Evolutionary conservation across 2,113 vertebrate species (phyloP).

Genomic region (Gavialis gangeticus): DNA sequence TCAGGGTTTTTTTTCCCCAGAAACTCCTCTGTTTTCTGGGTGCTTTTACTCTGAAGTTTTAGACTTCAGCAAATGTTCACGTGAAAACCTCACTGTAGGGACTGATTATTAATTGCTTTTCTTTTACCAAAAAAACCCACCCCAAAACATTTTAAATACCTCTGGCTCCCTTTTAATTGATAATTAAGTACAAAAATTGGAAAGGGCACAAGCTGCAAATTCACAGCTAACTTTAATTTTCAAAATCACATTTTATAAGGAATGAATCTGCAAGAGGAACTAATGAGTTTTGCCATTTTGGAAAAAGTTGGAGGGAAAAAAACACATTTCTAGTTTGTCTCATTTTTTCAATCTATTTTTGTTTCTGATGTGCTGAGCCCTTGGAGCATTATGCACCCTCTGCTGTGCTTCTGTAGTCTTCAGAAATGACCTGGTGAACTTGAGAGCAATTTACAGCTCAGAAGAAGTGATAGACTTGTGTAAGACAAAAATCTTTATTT

Average conservation of each 20-base stretch:
- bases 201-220: not conserved
- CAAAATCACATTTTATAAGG: slow-evolving; percentile 40
- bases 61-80: not conserved
- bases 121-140: not conserved
- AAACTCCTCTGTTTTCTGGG: not conserved
- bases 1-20: not conserved
- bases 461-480: too few relatives aligned
- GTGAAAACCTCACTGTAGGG: not conserved
- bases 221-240: slow-evolving; percentile 56
- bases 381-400: not conserved
- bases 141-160: not conserved
- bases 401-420: not conserved
- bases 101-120: not conserved
- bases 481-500: not conserved
- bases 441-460: not conserved
- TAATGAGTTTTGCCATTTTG: not conserved
- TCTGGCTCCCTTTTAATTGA: not conserved
- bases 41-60: not conserved
- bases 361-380: not conserved
- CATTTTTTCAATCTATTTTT: not conserved
- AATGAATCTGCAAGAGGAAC: slow-evolving; percentile 13
- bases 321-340: not conserved
- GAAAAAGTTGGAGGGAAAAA: not conserved
- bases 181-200: slow-evolving; percentile 22
- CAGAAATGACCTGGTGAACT: not conserved